Percentiles rank a stretch among this genome's conserved stretches.
These are phyloP conservation scores for Meloidogyne hapla DNA, from an alignment of 1,140 invertebrate genomes.

Conservation along the genomic window DNA sequence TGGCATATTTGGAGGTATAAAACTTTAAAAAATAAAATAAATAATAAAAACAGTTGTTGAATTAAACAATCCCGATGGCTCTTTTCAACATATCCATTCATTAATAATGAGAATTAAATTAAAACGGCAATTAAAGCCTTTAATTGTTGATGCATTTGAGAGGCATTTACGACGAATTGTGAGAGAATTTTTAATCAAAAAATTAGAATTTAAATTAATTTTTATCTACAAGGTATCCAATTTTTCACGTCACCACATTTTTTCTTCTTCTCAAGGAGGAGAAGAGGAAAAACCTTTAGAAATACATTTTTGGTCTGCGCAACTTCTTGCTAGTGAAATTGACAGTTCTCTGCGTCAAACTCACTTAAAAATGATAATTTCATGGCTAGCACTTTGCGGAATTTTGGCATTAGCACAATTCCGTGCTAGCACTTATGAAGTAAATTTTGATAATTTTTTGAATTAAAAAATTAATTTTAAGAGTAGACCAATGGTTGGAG, in stretches of 20 bases:
- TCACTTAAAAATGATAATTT: conserved; percentile 36
- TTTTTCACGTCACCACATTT: conserved; percentile 10
- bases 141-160: conserved; percentile 27
- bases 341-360: conserved; percentile 1
- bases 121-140: conserved; percentile 31
- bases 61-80: neutral
- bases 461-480: neutral
- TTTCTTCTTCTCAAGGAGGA: neutral
- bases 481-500: conserved; percentile 41
- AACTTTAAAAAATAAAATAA: neutral
- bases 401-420: neutral
- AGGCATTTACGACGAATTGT: conserved; percentile 17
- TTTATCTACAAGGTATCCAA: conserved; percentile 13
- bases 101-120: conserved; percentile 31
- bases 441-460: neutral
- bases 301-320: conserved; percentile 36
- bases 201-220: neutral
- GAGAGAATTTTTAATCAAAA: neutral
- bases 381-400: neutral
- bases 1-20: conserved; percentile 15
- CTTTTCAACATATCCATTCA: conserved; percentile 10
- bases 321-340: conserved; percentile 34
- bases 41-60: conserved; percentile 21
- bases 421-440: conserved; percentile 16
- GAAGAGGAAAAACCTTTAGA: conserved; percentile 27